Evolutionary conservation across 1,140 invertebrate species (phyloP), one percentile per base, ranked within the genome.

Genomic region (Zaprionus davidi): DNA sequence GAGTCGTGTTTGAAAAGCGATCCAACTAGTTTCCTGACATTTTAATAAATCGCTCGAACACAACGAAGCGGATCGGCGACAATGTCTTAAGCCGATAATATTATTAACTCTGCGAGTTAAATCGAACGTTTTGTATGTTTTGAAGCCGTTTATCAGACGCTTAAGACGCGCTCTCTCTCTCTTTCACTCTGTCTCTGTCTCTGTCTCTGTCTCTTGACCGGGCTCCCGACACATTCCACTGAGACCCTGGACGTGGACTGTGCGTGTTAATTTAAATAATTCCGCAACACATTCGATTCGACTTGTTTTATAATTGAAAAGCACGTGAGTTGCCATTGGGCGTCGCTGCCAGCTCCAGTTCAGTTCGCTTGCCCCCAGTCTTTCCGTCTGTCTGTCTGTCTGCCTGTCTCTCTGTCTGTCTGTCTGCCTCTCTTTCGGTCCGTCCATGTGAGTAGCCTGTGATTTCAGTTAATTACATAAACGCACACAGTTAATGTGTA

Each of bases 81-180:
- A 86, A 86, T 83, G 72, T 81, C 82, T 90, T 82, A 90, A 90
- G 87, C 82, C 79, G 87, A 87, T 90, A 90, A 90, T 90, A 90
- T 82, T 90, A 90, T 90, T 90, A 90, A 81, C 86, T 90, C 79
- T 78, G 36, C 70, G 79, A 90, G 86, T 81, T 90, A 86, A 90
- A 82, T 90, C 86, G 78, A 90, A 90, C 79, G 79, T 82, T 90
- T 90, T 90, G 82, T 86, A 81, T 85, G 76, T 90, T 88, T 88
- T 85, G 82, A 74, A 86, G 83, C 86, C 83, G 83, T 88, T 86
- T 86, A 86, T 86, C 83, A 86, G 84, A 34, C 80, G 80, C 79
- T 86, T 86, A 88, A 80, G 65, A 78, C 64, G 17, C 31, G 7
- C 65, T 28, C 22, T 71, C 60, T 59, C 38, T 28, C n/a, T 51